Evolutionary conservation across 2,113 vertebrate species (phyloP).

Genomic region (Nesogale talazaci): DNA sequence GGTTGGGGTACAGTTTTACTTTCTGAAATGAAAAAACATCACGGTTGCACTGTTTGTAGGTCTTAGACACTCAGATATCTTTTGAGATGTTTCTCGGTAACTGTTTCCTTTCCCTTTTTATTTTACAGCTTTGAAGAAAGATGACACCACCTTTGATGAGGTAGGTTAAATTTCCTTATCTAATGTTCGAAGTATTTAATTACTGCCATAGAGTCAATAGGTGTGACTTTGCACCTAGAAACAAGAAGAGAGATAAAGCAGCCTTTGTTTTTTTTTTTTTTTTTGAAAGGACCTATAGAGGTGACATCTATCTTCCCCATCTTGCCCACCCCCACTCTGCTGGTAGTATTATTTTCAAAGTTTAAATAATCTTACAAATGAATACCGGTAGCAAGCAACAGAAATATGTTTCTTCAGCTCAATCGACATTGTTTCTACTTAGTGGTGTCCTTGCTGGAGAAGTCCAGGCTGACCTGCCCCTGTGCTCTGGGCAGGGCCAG

Average conservation of each 20-base stretch:
- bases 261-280: too few species aligned
- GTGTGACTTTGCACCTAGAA: conserved; percentile 68
- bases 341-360: neutral
- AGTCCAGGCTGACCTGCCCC: neutral
- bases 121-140: conserved; percentile 97
- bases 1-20: conserved; percentile 65
- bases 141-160: conserved; percentile 96
- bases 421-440: neutral
- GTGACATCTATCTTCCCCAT: neutral
- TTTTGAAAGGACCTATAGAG: neutral
- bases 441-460: neutral
- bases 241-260: neutral
- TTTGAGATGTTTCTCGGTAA: conserved; percentile 80
- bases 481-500: neutral
- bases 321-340: neutral
- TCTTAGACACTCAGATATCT: conserved; percentile 63
- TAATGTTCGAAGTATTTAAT: conserved; percentile 69
- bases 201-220: conserved; percentile 53
- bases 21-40: conserved; percentile 74
- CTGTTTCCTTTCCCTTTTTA: conserved; percentile 82
- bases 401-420: conserved; percentile 42
- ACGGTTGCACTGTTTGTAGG: conserved; percentile 28
- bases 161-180: conserved; percentile 86
- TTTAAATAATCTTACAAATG: conserved; percentile 30
- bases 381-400: conserved; percentile 23